These are phyloP conservation scores for Sitodiplosis mosellana DNA, from an alignment of 1,140 invertebrate species.

Conservation along the genomic window DNA sequence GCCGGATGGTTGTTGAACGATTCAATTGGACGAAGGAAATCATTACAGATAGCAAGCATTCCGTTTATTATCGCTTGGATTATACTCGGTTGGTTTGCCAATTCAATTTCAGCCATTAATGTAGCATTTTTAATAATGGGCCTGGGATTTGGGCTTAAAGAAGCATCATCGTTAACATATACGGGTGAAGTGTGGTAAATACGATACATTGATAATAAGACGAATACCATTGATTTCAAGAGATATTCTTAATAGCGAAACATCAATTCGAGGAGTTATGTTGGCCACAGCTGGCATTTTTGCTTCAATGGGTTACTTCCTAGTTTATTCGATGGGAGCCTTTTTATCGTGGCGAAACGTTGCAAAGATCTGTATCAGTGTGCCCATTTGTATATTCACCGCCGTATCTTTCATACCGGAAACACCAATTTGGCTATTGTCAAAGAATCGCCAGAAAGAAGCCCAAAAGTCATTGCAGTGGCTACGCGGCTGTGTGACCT, in stretches of 20 bases:
- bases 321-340: conserved; percentile 41
- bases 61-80: conserved; percentile 47
- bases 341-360: conserved; percentile 40
- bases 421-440: conserved; percentile 42
- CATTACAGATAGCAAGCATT: conserved; percentile 44
- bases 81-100: conserved; percentile 37
- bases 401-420: conserved; percentile 33
- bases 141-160: conserved; percentile 33
- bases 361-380: conserved; percentile 35
- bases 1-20: conserved; percentile 44
- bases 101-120: conserved; percentile 27
- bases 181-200: conserved; percentile 31
- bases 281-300: conserved; percentile 42
- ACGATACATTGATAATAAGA: not conserved
- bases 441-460: conserved; percentile 27
- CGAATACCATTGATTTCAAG: not conserved
- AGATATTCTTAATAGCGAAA: conserved; percentile 28
- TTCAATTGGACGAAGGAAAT: conserved; percentile 39
- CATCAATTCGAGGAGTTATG: conserved; percentile 43
- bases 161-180: conserved; percentile 33
- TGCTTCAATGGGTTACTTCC: conserved; percentile 39
- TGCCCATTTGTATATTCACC: conserved; percentile 31
- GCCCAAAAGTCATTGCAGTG: conserved; percentile 29
- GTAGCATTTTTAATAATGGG: conserved; percentile 10
- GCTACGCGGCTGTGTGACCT: conserved; percentile 30